Evolutionary conservation across 1,140 invertebrate genomes (phyloP).

Genomic region (Cotesia glomerata): DNA sequence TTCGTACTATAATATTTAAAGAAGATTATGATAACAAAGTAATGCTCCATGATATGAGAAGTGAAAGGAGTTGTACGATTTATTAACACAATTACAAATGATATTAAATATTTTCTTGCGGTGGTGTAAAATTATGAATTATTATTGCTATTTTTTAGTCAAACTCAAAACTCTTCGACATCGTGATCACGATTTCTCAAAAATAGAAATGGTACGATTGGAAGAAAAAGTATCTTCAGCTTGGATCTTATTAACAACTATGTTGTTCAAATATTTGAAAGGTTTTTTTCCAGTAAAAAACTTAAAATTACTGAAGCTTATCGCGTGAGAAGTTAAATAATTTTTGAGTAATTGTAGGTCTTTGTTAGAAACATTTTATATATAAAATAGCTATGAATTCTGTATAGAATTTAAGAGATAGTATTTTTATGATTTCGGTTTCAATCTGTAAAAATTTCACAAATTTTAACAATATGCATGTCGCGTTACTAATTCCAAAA

Average conservation of each 20-base stretch:
- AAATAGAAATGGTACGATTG: conserved; percentile 29
- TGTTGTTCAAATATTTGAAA: conserved; percentile 43
- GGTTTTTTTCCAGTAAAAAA: conserved; percentile 36
- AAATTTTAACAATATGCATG: no score
- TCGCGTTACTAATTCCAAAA: no score
- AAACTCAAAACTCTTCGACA: conserved; percentile 40
- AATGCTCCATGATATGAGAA: conserved; percentile 29
- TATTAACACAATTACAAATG: not conserved
- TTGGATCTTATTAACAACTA: conserved; percentile 34
- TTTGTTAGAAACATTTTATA: no score
- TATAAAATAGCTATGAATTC: no score
- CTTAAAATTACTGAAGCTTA: no score
- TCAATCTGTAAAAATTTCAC: no score
- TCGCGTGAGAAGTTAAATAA: no score
- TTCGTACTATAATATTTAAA: conserved; percentile 36
- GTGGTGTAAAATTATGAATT: not conserved
- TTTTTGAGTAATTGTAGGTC: no score
- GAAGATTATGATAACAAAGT: conserved; percentile 36
- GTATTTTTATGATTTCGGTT: no score
- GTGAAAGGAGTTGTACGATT: conserved; percentile 37
- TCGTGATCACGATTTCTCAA: conserved; percentile 36
- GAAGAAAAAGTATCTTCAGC: conserved; percentile 37
- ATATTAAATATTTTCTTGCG: no score
- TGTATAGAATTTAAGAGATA: no score
- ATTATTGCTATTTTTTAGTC: conserved; percentile 27